Base-by-base conservation (phyloP, 2,888 invertebrate genomes). In the Hoplodrina ambigua region DNA sequence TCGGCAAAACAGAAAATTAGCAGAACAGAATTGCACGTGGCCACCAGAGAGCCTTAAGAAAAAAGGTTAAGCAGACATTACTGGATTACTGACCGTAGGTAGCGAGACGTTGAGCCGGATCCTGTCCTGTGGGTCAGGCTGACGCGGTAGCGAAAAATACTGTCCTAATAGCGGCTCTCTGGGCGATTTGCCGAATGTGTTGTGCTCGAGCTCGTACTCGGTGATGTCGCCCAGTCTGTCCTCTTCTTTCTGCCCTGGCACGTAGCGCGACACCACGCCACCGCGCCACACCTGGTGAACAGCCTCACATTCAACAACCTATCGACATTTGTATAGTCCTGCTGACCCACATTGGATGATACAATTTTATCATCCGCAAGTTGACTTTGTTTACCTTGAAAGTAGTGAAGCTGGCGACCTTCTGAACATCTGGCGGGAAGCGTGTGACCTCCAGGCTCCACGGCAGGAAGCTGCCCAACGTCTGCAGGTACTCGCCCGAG, bases 321-420 rank as follows among this genome's bases (percentile, higher is more conserved):
- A 8, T 10, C 15, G 30, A 59, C n/a, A 30, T 17, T 20, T 33
- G 5, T 20, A 46, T 5, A 46, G 2, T 46, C 17, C 17, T 17
- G 46, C 17, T 33, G 33, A 33, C 33, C 41, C 8, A 13, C 41
- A 13, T 13, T 46, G 2, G 19, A 11, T 5, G 11, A 17, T n/a
- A 62, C 10, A 7, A 19, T 44, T 63, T 13, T 59, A 7, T 60
- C 41, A 63, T 30, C 30, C 19, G 30, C 33, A 19, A 17, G 13
- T 30, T 6, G 33, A 30, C 4, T 15, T 17, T 33, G 13, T 20
- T 25, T 13, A 97, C 98, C 93, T 97, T 97, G 66, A 98, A 94
- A 0, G 98, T 98, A 20, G 98, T 98, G 62, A 97, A 97, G 85
- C 98, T 98, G 75, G 97, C 97, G 30, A 97, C 96, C 88, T 97